Conservation (phyloP, 2,113 vertebrate genomes). For the Nerophis lumbriciformis region DNA sequence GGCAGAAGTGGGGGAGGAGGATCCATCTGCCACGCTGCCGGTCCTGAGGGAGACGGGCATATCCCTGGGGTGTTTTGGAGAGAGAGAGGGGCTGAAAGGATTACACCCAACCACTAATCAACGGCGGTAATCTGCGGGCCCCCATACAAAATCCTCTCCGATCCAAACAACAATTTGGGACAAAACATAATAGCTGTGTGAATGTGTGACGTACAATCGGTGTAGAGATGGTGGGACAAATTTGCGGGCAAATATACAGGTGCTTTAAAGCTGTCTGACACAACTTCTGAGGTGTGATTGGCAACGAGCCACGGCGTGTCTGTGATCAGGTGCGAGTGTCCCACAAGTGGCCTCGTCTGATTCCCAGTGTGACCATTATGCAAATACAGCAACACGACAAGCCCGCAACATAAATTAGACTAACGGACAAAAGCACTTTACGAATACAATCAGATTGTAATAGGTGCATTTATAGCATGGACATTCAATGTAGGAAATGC, state of each 20-base stretch:
- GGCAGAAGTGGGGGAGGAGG: conserved; percentile 54
- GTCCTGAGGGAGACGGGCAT: conserved; percentile 71
- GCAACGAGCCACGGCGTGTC: conserved; percentile 61
- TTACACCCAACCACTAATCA: conserved; percentile 79
- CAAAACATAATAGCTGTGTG: conserved; percentile 42
- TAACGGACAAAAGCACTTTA: conserved; percentile 54
- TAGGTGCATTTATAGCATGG: background rate
- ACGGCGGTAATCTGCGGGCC: conserved; percentile 72
- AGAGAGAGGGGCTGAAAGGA: conserved; percentile 74
- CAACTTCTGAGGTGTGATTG: conserved; percentile 59
- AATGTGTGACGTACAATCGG: conserved; percentile 18
- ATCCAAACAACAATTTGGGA: conserved; percentile 64
- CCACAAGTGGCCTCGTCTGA: conserved; percentile 75
- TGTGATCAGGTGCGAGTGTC: conserved; percentile 76
- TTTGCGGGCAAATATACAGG: conserved; percentile 26
- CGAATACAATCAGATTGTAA: conserved; percentile 38
- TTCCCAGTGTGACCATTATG: conserved; percentile 73
- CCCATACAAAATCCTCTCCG: conserved; percentile 63
- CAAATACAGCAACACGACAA: conserved; percentile 59
- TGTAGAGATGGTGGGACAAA: conserved; percentile 36
- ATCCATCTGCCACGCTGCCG: conserved; percentile 75
- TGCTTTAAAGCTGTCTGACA: conserved; percentile 51
- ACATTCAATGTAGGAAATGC: background rate
- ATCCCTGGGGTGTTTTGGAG: conserved; percentile 74
- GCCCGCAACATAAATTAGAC: conserved; percentile 58